These are phyloP conservation scores for Meda fulgida DNA, from an alignment of 2,797 vertebrate species.

Conservation along the genomic window DNA sequence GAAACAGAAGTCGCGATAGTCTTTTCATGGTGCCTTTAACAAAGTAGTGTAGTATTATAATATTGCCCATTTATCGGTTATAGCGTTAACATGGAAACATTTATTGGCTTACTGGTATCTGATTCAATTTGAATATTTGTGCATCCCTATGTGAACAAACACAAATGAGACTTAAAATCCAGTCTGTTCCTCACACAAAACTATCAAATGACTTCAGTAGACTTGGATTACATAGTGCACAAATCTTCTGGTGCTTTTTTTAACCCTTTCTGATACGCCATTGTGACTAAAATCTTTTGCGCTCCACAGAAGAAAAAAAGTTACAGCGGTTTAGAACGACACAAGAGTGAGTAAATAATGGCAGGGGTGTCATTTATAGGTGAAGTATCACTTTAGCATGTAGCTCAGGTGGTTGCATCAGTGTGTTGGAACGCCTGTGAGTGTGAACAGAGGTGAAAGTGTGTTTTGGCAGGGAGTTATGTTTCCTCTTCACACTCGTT, in stretches of 20 bases:
- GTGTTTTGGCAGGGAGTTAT: conserved; percentile 31
- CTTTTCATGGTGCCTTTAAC: not conserved
- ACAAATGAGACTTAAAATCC: not conserved
- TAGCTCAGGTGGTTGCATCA: not conserved
- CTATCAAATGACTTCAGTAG: not conserved
- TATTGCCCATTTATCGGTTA: not conserved
- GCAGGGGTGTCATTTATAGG: not conserved
- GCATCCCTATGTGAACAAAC: not conserved
- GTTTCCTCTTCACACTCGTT: conserved; percentile 1
- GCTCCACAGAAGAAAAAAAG: not conserved
- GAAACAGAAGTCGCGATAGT: not conserved
- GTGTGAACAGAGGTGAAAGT: conserved; percentile 29
- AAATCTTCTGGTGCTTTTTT: not conserved
- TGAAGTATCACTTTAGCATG: not conserved
- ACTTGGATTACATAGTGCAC: not conserved
- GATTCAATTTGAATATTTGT: not conserved
- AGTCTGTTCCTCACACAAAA: not conserved
- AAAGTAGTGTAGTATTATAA: not conserved
- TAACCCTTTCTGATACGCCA: not conserved
- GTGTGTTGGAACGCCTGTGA: not conserved
- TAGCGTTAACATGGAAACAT: not conserved
- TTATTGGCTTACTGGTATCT: not conserved
- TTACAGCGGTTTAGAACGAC: not conserved
- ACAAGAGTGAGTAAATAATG: not conserved
- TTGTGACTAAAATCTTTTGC: not conserved